Evolutionary conservation across 2,113 vertebrate species (phyloP).

Genomic region (Elgaria multicarinata): DNA sequence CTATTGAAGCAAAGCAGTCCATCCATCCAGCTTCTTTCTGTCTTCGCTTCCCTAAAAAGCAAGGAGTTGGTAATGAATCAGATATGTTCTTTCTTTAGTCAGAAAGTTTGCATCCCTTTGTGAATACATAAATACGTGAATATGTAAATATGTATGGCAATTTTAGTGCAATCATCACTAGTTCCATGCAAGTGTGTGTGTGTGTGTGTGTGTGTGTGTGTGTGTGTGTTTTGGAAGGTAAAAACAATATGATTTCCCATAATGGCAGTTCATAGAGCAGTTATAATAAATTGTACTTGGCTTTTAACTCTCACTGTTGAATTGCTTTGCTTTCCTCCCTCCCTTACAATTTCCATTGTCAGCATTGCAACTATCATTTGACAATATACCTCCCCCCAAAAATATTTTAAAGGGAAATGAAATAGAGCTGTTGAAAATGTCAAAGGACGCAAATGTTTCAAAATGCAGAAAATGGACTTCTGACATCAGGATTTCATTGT

Average conservation of each 20-base stretch:
- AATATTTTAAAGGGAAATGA: not conserved
- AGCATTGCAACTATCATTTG: not conserved
- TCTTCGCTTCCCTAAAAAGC: not conserved
- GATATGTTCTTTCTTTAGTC: not conserved
- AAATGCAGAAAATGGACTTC: not conserved
- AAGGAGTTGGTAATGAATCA: not conserved
- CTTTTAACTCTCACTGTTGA: not conserved
- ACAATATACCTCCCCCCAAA: too few species aligned
- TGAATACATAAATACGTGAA: not conserved
- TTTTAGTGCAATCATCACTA: not conserved
- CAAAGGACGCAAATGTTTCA: not conserved
- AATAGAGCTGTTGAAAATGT: not conserved
- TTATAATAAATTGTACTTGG: not conserved
- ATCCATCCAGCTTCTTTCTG: not conserved
- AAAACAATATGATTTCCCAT: not conserved
- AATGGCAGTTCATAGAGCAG: not conserved
- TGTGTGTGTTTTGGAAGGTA: too few species aligned
- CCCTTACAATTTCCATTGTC: not conserved
- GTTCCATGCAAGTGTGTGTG: not conserved
- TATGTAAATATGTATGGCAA: not conserved
- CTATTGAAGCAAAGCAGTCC: slow-evolving; percentile 18
- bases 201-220: too few species aligned
- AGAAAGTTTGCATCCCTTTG: not conserved
- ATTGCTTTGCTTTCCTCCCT: not conserved
- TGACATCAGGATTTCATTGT: not conserved